Evolutionary conservation across 53 echinoderm and acorn worm species (phyloP), one percentile per base, ranked within the genome.

Genomic region (Paelopatides confundens): DNA sequence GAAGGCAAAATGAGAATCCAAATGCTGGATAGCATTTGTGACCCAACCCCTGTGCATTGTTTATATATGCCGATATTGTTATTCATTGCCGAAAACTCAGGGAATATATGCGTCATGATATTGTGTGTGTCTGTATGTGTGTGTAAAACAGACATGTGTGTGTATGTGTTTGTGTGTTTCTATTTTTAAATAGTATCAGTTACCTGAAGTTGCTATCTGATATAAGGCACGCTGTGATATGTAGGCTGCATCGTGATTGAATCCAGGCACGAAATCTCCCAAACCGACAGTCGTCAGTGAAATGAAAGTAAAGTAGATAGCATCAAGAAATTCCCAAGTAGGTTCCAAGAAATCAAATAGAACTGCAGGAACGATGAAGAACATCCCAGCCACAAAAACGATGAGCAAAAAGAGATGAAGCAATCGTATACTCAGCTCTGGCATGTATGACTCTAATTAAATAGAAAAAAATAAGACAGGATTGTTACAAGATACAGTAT

Each of bases 241-340:
- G 35, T 93, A 93, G 13, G 70, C 23, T 24, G 88, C 88, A 31
- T 88, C 29, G 2, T 82, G 81, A 10, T 90, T 71, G 74, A 66
- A 81, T 5, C 85, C 98, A 7, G 98, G 98, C 6, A 95, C 95
- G 82, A 93, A 98, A 86, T 98, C 98, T 21, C 98, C 98, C 35
- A 98, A 85, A 13, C 98, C 98, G 24, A 98, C 91, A 31, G 98
- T 98, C 31, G 98, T 95, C 49, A 95, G 87, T 37, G 98, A 95
- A 51, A 98, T 95, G 69, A 95, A 95, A 21, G 93, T 92, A 66
- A 98, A 98, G 39, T 98, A 98, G 34, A 98, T 88, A 49, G 93
- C 90, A 64, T 98, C 95, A 17, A 98, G 85, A 74, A 81, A 95
- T 51, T 74, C 83, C 98, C 98, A 98, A 8, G 54, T 77, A 28